These are phyloP conservation scores for Pristionchus entomophagus DNA, from an alignment of 2,888 invertebrate genomes.

Conservation along the genomic window DNA sequence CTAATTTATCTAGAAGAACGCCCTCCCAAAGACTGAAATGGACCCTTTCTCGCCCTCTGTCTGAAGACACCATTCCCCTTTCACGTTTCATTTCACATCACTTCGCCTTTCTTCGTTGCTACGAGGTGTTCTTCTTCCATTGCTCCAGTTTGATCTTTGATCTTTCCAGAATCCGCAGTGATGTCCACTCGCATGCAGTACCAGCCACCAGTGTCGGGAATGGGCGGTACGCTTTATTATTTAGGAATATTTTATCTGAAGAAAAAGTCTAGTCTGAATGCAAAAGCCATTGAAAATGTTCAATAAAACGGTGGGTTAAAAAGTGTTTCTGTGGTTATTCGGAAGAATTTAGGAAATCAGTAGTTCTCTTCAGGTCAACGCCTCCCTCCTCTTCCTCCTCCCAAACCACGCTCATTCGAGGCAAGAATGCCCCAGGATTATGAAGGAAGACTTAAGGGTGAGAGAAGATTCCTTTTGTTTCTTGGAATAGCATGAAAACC, in stretches of 20 bases:
- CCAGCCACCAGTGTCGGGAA: constrained; percentile 16
- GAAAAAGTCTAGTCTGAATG: neutral
- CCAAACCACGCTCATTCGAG: constrained; percentile 16
- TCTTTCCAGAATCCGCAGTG: neutral
- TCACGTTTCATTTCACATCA: constrained; percentile 32
- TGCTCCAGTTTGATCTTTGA: neutral
- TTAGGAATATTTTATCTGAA: neutral
- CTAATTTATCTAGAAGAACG: no score
- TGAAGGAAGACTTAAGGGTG: constrained; percentile 1
- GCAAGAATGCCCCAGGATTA: constrained; percentile 14
- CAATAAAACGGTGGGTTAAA: no score
- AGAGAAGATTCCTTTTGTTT: no score
- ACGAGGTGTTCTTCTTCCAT: neutral
- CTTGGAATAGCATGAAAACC: neutral
- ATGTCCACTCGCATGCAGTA: constrained; percentile 36
- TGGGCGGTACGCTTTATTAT: neutral
- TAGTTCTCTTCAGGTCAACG: neutral
- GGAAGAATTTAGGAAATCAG: neutral
- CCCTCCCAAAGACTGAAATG: no score
- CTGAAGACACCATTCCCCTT: neutral
- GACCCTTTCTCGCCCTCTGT: no score
- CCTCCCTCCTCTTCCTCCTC: neutral
- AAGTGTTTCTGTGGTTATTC: no score
- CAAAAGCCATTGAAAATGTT: no score
- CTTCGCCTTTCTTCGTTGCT: neutral